A percentile compares a stretch with the other conserved stretches of the same genome.
Conservation (phyloP, 2,113 vertebrate species). For the Otus sunia region DNA sequence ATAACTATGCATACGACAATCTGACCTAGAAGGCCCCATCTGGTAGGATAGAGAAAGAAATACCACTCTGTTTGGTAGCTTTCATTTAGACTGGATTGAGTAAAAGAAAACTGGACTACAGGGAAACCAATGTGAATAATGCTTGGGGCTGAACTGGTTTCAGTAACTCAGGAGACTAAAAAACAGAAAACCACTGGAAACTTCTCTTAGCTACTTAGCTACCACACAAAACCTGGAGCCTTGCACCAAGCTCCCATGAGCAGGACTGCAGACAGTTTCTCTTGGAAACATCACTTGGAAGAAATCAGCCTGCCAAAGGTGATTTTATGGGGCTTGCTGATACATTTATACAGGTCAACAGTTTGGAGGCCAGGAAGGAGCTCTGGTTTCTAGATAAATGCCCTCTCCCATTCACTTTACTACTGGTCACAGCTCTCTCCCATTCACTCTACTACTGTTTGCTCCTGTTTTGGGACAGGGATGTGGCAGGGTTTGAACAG, state of each 20-base stretch:
- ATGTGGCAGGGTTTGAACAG: background rate
- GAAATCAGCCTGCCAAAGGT: background rate
- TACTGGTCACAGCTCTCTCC: background rate
- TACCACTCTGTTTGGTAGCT: background rate
- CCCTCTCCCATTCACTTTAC: background rate
- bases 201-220: background rate
- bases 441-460: background rate
- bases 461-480: background rate
- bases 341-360: background rate
- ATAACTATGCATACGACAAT: background rate
- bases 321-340: background rate
- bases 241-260: background rate
- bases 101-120: background rate
- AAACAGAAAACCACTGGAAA: background rate
- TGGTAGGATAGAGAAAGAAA: background rate
- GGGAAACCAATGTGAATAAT: background rate
- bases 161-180: background rate
- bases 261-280: background rate
- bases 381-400: background rate
- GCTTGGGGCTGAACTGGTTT: background rate
- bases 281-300: background rate
- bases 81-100: background rate
- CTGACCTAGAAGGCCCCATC: background rate
- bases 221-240: background rate
- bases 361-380: background rate